phyloP scores from a whole-genome alignment of 2,797 vertebrate species.

The Enteromius unitaeniatus region DNA sequence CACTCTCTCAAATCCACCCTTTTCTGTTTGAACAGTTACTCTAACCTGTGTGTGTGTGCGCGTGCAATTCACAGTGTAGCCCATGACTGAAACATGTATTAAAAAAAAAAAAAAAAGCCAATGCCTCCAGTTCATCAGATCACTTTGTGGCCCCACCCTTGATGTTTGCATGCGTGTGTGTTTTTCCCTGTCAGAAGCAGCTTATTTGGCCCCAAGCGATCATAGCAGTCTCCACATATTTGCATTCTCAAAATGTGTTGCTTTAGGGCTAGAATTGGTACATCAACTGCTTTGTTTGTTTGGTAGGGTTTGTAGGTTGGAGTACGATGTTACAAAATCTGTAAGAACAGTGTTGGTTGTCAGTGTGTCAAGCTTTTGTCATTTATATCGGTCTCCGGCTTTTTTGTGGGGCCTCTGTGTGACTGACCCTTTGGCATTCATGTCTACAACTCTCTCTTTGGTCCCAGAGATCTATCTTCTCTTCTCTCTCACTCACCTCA shows the following conservation, averaged over 20 bases:
- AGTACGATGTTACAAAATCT: conserved; percentile 33
- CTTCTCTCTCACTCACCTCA: conserved; percentile 72
- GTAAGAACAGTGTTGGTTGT: conserved; percentile 19
- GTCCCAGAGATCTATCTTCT: conserved; percentile 16
- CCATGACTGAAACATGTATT: conserved; percentile 75
- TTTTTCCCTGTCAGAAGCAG: conserved; percentile 63
- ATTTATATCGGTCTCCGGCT: neutral
- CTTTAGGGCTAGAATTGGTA: conserved; percentile 78
- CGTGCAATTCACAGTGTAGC: conserved; percentile 74
- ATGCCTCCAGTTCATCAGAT: conserved; percentile 79
- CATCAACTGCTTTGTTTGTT: conserved; percentile 56
- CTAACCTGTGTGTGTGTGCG: conserved; percentile 43
- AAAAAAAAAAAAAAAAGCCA: conserved; percentile 66
- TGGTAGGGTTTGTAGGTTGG: conserved; percentile 10
- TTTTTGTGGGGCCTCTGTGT: neutral
- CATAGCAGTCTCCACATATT: conserved; percentile 68
- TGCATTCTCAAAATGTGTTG: conserved; percentile 75
- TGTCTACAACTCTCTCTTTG: neutral
- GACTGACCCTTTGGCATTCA: conserved; percentile 8
- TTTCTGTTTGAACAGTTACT: conserved; percentile 61
- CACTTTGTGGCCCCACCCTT: conserved; percentile 53
- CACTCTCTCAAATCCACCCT: conserved; percentile 50
- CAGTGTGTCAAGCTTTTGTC: conserved; percentile 12
- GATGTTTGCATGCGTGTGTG: conserved; percentile 41
- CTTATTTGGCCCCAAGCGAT: conserved; percentile 73